phyloP scores from a whole-genome alignment of 1,140 invertebrate species.

The Zaprionus lachaisei region DNA sequence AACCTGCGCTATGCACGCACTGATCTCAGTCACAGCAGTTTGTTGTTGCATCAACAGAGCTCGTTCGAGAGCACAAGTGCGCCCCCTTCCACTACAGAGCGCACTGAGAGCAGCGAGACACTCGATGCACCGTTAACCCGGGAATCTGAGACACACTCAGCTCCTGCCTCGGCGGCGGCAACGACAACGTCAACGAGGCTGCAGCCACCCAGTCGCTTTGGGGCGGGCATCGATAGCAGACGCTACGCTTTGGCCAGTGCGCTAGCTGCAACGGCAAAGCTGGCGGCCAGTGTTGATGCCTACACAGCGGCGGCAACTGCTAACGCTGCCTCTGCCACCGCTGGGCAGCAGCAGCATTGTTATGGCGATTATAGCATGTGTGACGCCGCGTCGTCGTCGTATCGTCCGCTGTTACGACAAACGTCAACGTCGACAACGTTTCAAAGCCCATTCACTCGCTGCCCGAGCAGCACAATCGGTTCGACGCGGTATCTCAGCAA shows the following conservation, averaged over 20 bases:
- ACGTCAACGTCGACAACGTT: too few species aligned
- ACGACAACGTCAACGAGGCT: slow-evolving; percentile 3
- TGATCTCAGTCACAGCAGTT: slow-evolving; percentile 78
- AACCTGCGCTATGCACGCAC: slow-evolving; percentile 72
- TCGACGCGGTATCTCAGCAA: slow-evolving; percentile 70
- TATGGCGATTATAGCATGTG: slow-evolving; percentile 65
- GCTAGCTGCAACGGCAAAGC: slow-evolving; percentile 69
- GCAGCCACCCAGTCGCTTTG: slow-evolving; percentile 21
- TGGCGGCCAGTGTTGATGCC: slow-evolving; percentile 73
- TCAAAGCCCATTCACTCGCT: slow-evolving; percentile 38
- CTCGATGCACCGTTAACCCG: slow-evolving; percentile 49
- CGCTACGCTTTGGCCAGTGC: slow-evolving; percentile 69
- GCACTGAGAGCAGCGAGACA: slow-evolving; percentile 75
- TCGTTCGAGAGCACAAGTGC: slow-evolving; percentile 64
- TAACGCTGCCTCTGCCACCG: slow-evolving; percentile 17
- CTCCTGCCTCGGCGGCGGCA: not conserved
- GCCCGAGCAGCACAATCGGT: slow-evolving; percentile 53
- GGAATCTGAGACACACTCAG: not conserved
- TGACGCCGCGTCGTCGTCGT: slow-evolving; percentile 52
- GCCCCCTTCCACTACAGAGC: slow-evolving; percentile 61
- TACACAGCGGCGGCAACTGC: slow-evolving; percentile 72
- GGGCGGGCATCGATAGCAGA: slow-evolving; percentile 24
- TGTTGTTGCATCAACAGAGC: slow-evolving; percentile 72
- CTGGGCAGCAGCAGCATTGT: slow-evolving; percentile 16
- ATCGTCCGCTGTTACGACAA: slow-evolving; percentile 54